These are phyloP conservation scores for Phylloscopus collybita DNA, from an alignment of 2,797 vertebrate genomes.

Conservation along the genomic window DNA sequence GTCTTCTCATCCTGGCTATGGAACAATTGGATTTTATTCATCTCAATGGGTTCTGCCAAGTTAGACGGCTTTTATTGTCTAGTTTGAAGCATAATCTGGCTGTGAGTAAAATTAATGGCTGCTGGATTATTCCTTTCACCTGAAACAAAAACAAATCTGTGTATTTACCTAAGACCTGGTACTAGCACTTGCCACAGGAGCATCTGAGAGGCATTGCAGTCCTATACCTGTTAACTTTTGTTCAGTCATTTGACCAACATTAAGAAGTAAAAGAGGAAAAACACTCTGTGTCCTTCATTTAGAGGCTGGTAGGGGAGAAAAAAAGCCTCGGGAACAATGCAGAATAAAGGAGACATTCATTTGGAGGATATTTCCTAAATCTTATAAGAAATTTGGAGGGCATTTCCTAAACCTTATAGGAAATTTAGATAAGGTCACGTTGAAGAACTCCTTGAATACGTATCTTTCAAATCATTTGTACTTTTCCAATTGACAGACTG, in stretches of 20 bases:
- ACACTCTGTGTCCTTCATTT: neutral
- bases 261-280: neutral
- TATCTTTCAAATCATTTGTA: conserved; percentile 14
- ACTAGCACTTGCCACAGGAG: neutral
- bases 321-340: neutral
- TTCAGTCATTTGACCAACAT: neutral
- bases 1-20: neutral
- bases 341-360: conserved; percentile 32
- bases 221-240: neutral
- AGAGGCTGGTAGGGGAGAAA: neutral
- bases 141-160: neutral
- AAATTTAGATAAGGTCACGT: conserved; percentile 48
- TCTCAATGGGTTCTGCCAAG: neutral
- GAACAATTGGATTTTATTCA: neutral
- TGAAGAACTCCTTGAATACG: neutral
- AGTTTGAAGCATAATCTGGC: neutral
- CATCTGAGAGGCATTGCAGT: neutral
- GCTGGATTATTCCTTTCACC: neutral
- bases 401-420: conserved; percentile 1
- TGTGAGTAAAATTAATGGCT: neutral
- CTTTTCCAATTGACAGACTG: conserved; percentile 18
- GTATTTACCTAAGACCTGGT: neutral
- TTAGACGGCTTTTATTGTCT: neutral
- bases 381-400: conserved; percentile 5
- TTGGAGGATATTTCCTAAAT: conserved; percentile 31